phyloP scores from a whole-genome alignment of 2,113 vertebrate genomes.

The Mola mola region DNA sequence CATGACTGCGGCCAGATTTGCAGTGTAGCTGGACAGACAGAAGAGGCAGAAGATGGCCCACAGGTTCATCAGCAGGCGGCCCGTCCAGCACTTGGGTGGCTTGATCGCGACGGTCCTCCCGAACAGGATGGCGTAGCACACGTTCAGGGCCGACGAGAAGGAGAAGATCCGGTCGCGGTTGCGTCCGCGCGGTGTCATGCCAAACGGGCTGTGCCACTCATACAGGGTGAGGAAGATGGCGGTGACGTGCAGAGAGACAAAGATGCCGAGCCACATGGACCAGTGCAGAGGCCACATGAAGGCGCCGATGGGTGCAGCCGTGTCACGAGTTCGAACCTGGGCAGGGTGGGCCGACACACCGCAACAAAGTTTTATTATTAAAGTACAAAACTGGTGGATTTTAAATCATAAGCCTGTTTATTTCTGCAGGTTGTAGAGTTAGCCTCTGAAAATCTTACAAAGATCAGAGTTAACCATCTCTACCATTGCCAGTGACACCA shows the following conservation, averaged over 20 bases:
- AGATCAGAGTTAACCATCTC: no score
- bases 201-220: constrained; percentile 96
- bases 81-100: constrained; percentile 95
- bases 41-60: constrained; percentile 97
- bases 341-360: no score
- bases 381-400: no score
- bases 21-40: constrained; percentile 95
- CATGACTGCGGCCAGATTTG: constrained; percentile 96
- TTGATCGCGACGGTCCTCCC: constrained; percentile 95
- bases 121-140: constrained; percentile 96
- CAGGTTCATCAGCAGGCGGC: constrained; percentile 96
- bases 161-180: constrained; percentile 93
- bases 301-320: constrained; percentile 90
- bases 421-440: no score
- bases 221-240: constrained; percentile 95
- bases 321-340: constrained; percentile 90
- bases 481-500: no score
- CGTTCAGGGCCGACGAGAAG: constrained; percentile 94
- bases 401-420: no score
- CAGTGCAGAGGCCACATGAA: constrained; percentile 98
- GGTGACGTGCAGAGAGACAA: constrained; percentile 90
- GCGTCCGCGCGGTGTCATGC: constrained; percentile 92
- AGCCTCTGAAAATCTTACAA: no score
- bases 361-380: no score
- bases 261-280: constrained; percentile 98